Evolutionary conservation across 2,113 vertebrate species (phyloP), one percentile per base, ranked within the genome.

Genomic region (Mustela lutreola): DNA sequence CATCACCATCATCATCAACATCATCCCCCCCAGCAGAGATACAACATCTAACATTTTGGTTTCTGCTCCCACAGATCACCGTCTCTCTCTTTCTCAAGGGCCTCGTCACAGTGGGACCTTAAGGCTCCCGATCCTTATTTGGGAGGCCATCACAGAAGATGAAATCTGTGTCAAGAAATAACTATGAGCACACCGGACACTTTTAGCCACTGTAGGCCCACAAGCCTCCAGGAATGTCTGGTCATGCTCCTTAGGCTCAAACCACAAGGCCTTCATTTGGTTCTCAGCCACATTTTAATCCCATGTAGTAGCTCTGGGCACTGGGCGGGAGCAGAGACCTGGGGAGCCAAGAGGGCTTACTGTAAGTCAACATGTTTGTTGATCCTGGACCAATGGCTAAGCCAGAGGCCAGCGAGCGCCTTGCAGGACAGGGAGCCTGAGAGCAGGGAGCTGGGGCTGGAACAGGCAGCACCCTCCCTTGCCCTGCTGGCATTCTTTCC

Each of bases 311-410:
- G 94, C 70, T 94, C 89, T 90, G 48, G 56, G 84, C 83, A 45
- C 36, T 26, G 65, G 95, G 89, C 28, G 16, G 84, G 86, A 92
- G 26, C 31, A 42, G 56, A 42, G 45, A 56, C n/a, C 48, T 11
- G 33, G 63, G 76, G 36, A 96, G 92, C 97, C 97, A 97, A 82
- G 67, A 91, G 92, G 97, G 89, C 95, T 97, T 96, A 96, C 94
- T 92, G 88, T 84, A 95, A 96, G 95, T 95, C 97, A 97, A 95
- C 97, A 91, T 96, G 94, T 98, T 97, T 97, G 97, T 89, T 91
- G 95, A 92, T 96, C 93, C 97, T 94, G 96, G 92, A 96, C 58
- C 63, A 62, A 42, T 53, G 48, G 83, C 86, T 24, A 42, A 90
- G 96, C 82, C 92, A 70, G 76, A 79, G 90, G 76, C 67, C 53